phyloP scores from a whole-genome alignment of 2,888 invertebrate genomes.

The Cryptus viduatorius region DNA sequence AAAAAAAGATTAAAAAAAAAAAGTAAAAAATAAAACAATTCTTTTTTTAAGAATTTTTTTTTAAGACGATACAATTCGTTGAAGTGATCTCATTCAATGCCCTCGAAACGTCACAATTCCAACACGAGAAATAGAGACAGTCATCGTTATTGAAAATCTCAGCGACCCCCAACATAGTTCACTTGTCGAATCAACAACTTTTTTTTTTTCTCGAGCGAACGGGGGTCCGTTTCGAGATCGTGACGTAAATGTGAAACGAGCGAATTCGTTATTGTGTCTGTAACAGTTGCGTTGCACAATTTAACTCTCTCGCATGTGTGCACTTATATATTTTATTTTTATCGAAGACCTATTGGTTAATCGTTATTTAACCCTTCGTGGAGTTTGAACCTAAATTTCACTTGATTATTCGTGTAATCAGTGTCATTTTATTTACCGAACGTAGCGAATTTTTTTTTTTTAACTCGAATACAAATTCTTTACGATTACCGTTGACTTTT shows the following conservation, averaged over 20 bases:
- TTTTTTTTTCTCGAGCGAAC: conserved; percentile 4
- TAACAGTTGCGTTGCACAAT: not conserved
- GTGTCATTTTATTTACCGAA: not conserved
- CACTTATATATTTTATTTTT: not conserved
- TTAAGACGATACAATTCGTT: too few species aligned
- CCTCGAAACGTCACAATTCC: not conserved
- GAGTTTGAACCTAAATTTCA: conserved; percentile 1
- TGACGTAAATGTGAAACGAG: not conserved
- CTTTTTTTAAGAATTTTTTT: not conserved
- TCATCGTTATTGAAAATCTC: conserved; percentile 10
- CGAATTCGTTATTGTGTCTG: not conserved
- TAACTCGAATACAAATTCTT: not conserved
- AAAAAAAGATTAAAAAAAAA: too few species aligned
- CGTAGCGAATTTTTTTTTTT: not conserved
- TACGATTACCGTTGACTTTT: not conserved
- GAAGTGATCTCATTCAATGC: not conserved
- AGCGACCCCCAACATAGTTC: conserved; percentile 26
- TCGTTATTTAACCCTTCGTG: not conserved
- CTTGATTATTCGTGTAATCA: not conserved
- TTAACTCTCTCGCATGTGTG: not conserved
- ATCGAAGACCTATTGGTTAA: conserved; percentile 12
- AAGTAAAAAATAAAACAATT: too few species aligned
- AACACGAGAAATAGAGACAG: not conserved
- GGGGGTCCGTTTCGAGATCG: not conserved
- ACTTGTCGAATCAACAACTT: conserved; percentile 15